Percentiles rank a stretch among this genome's conserved stretches.
phyloP scores from a whole-genome alignment of 2,888 invertebrate genomes.

The Ariolimax columbianus region DNA sequence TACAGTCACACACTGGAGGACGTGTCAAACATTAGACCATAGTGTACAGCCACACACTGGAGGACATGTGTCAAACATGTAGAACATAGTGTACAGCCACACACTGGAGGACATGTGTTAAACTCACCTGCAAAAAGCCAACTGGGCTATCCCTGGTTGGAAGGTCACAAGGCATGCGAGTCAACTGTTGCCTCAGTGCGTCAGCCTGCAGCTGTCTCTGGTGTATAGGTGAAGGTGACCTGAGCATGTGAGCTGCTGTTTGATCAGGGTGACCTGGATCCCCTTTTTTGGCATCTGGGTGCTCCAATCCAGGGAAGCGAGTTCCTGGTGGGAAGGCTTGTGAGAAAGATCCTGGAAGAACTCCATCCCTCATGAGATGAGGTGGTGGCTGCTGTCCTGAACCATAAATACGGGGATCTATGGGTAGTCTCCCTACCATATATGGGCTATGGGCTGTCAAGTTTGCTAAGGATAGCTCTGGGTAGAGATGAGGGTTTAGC shows the following conservation, averaged over 20 bases:
- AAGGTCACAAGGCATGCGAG: constrained; percentile 39
- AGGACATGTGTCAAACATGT: too few species aligned
- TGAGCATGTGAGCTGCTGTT: constrained; percentile 53
- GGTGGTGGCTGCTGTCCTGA: constrained; percentile 53
- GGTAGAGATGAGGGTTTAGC: constrained; percentile 53
- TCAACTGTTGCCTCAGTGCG: constrained; percentile 36
- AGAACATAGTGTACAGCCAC: too few species aligned
- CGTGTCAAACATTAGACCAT: too few species aligned
- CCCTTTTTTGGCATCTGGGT: constrained; percentile 59
- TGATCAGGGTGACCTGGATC: constrained; percentile 50
- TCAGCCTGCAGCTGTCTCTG: constrained; percentile 38
- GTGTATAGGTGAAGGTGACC: constrained; percentile 53
- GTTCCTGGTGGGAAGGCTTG: constrained; percentile 50
- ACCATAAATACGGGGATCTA: constrained; percentile 65
- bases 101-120: too few species aligned
- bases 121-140: constrained; percentile 46
- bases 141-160: constrained; percentile 46
- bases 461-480: constrained; percentile 46
- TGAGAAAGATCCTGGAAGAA: constrained; percentile 40
- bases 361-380: constrained; percentile 53
- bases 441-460: constrained; percentile 52
- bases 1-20: too few species aligned
- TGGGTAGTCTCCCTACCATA: constrained; percentile 59
- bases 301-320: constrained; percentile 56
- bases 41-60: too few species aligned